Evolutionary conservation across 2,113 vertebrate species (phyloP), one percentile per base, ranked within the genome.

Genomic region (Seriola aureovittata): DNA sequence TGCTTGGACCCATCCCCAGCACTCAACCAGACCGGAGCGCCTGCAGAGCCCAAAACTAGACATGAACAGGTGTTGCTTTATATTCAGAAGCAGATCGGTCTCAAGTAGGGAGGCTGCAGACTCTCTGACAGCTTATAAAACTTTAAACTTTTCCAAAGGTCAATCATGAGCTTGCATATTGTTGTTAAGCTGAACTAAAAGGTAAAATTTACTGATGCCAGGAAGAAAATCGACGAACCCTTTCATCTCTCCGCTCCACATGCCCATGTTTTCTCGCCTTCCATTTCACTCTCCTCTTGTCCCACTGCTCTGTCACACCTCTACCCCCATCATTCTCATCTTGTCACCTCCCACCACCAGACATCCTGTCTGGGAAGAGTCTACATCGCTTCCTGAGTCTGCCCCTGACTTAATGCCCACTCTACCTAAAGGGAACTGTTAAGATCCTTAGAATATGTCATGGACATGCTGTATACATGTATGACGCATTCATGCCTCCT

Each of bases 261-360:
- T 63, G 71, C 75, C 88, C 82, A 80, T 81, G 48, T 85, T 93
- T 92, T 92, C 84, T 88, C 89, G 42, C 90, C 89, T 90, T 85
- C 71, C 57, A 16, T 78, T 83, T 85, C 85, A 60, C 86, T 85
- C 91, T 83, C 72, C 69, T 85, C 81, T 85, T 70, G 80, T 89
- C 78, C 90, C 75, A 68, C 67, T 70, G 81, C 89, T 87, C 85
- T 17, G 80, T 91, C 91, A 84, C 90, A 89, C 88, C 85, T 92
- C 88, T 71, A 58, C 87, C 85, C 81, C 75, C 87, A 87, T 86
- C 86, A n/a, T 82, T 91, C 87, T 81, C 89, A 38, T 87, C 87
- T 88, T 91, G 89, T 88, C 91, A 88, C 88, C 84, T 91, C 91
- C 91, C 86, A 89, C 92, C 73, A 83, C 78, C 91, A 91, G 88